Base-by-base conservation (phyloP, 2,888 invertebrate genomes). In the Thereva unica region DNA sequence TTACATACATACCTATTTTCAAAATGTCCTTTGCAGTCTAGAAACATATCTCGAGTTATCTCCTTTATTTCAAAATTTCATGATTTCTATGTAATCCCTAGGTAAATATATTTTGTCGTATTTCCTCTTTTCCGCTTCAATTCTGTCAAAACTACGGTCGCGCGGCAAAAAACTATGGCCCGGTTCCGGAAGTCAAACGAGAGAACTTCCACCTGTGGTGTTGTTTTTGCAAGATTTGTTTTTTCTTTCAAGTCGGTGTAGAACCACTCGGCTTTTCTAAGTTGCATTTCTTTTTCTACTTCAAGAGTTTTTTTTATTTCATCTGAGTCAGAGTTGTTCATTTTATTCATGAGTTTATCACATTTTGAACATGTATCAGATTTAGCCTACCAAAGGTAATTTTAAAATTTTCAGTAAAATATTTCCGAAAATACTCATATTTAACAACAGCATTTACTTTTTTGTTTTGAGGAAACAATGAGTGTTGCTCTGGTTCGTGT, bases 101-200 rank as follows among this genome's bases (percentile, higher is more conserved):
- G n/a, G n/a, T n/a, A n/a, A n/a, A n/a, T n/a, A n/a, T n/a, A n/a
- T n/a, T n/a, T n/a, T n/a, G n/a, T n/a, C n/a, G n/a, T n/a, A n/a
- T n/a, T n/a, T n/a, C n/a, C n/a, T n/a, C n/a, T n/a, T n/a, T n/a
- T n/a, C n/a, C n/a, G n/a, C n/a, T n/a, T n/a, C n/a, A n/a, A n/a
- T n/a, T n/a, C n/a, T n/a, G n/a, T n/a, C n/a, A n/a, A n/a, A n/a
- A n/a, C n/a, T n/a, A n/a, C n/a, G n/a, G n/a, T n/a, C n/a, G n/a
- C n/a, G n/a, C n/a, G n/a, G n/a, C n/a, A n/a, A n/a, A n/a, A n/a
- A n/a, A n/a, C n/a, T n/a, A n/a, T n/a, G n/a, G n/a, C n/a, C n/a
- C n/a, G n/a, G n/a, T n/a, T n/a, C n/a, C 59, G 41, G 34, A 61
- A 68, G 49, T 65, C 65, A 49, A 65, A 65, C 49, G 66, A 55